These are phyloP conservation scores for Coluber constrictor DNA, from an alignment of 2,797 vertebrate genomes.

Conservation along the genomic window DNA sequence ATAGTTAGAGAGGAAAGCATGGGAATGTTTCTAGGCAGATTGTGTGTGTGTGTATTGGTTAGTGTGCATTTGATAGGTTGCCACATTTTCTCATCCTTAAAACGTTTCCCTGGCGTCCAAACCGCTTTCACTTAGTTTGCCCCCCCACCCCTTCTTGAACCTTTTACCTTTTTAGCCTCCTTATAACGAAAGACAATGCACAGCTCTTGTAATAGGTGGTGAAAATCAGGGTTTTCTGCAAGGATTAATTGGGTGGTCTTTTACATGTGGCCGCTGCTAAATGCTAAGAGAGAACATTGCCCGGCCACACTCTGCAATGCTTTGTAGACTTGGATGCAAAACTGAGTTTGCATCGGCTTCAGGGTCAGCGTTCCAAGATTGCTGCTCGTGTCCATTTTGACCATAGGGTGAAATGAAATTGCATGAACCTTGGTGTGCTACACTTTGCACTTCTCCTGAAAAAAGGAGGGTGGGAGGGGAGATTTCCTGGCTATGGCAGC, in stretches of 20 bases:
- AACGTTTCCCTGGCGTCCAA: background rate
- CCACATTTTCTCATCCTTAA: background rate
- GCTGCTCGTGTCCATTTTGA: conserved; percentile 64
- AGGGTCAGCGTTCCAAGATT: conserved; percentile 47
- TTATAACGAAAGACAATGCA: background rate
- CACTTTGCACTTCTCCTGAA: conserved; percentile 31
- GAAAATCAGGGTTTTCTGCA: background rate
- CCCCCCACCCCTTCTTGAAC: too few relatives aligned
- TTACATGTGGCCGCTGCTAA: background rate
- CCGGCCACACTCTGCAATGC: background rate
- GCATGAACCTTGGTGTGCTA: conserved; percentile 28
- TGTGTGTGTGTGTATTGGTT: background rate
- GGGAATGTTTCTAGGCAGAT: background rate
- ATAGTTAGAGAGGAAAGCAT: background rate
- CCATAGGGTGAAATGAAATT: conserved; percentile 43
- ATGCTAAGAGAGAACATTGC: background rate
- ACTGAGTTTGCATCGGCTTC: conserved; percentile 46
- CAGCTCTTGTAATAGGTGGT: background rate
- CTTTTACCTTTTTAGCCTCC: background rate
- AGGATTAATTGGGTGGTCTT: background rate
- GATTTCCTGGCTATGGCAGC: conserved; percentile 54
- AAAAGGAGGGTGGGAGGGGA: conserved; percentile 22
- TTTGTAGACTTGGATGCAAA: background rate
- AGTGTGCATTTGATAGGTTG: background rate
- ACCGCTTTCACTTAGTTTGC: background rate